Evolutionary conservation across 2,888 invertebrate species (phyloP).

Genomic region (Caenorhabditis parvicauda): DNA sequence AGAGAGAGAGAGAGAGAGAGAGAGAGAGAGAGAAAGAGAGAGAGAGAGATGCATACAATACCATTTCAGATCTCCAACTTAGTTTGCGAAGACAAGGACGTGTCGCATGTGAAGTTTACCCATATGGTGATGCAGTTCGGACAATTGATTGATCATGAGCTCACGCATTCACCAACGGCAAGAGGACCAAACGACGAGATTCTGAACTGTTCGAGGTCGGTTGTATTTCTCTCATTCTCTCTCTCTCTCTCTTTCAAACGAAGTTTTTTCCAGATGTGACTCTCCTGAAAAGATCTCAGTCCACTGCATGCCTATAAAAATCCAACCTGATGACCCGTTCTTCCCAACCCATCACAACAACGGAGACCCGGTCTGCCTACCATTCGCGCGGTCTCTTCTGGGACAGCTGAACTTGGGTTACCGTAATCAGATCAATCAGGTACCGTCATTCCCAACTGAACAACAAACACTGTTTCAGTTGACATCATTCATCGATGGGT

Average conservation of each 20-base stretch:
- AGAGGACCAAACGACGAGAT: constrained; percentile 60
- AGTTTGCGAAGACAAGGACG: constrained; percentile 54
- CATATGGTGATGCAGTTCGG: constrained; percentile 83
- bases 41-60: not conserved
- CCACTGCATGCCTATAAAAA: constrained; percentile 88
- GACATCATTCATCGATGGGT: constrained; percentile 77
- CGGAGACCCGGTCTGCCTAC: constrained; percentile 84
- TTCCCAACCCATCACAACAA: constrained; percentile 78
- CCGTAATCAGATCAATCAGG: constrained; percentile 50
- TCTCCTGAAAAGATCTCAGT: constrained; percentile 85
- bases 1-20: constrained; percentile 10
- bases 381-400: constrained; percentile 88
- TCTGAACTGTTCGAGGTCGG: constrained; percentile 61
- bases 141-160: constrained; percentile 83
- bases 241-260: no score
- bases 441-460: constrained; percentile 70
- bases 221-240: not conserved
- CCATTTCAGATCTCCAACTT: constrained; percentile 50
- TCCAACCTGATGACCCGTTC: constrained; percentile 84
- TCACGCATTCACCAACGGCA: constrained; percentile 60
- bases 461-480: constrained; percentile 79
- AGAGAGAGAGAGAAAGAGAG: constrained; percentile 7
- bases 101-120: constrained; percentile 59
- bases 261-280: constrained; percentile 74
- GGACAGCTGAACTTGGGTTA: constrained; percentile 79